These are phyloP conservation scores for Hipposideros armiger DNA, from an alignment of 2,113 vertebrate species.

Conservation along the genomic window DNA sequence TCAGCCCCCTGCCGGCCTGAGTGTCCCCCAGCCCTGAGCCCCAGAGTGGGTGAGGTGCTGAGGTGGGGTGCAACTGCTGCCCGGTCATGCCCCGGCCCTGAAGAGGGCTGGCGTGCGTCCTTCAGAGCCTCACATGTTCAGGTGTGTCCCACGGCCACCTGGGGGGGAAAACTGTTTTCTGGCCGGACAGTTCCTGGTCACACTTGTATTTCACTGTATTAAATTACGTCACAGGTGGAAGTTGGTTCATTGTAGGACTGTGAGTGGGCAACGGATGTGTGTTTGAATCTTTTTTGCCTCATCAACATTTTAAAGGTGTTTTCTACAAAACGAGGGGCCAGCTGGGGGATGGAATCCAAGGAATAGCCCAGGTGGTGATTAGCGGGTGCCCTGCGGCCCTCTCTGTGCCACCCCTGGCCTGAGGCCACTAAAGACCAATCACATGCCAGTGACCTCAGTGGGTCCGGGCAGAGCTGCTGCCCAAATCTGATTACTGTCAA, in stretches of 20 bases:
- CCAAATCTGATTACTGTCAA: fast-evolving
- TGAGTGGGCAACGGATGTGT: neutral
- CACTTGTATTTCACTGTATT: neutral
- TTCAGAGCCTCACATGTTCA: neutral
- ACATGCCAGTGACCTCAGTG: fast-evolving
- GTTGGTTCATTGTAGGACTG: too few species aligned
- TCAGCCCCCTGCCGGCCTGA: fast-evolving
- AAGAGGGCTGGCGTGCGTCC: neutral
- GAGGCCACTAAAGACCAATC: neutral
- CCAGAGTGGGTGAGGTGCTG: fast-evolving
- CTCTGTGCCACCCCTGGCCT: neutral
- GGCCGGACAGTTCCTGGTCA: fast-evolving
- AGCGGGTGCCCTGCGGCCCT: neutral
- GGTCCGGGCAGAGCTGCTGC: neutral
- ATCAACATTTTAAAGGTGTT: neutral
- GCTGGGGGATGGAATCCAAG: neutral
- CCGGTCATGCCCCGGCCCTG: fast-evolving
- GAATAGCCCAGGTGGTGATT: neutral
- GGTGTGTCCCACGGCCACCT: neutral
- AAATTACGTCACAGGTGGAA: neutral
- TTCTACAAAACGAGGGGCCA: neutral
- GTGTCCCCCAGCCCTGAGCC: too few species aligned
- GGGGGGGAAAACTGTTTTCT: neutral
- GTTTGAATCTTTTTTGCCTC: neutral
- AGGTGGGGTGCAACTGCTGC: fast-evolving